These are phyloP conservation scores for Thalassarche chlororhynchos DNA, from an alignment of 2,113 vertebrate genomes.

Conservation along the genomic window DNA sequence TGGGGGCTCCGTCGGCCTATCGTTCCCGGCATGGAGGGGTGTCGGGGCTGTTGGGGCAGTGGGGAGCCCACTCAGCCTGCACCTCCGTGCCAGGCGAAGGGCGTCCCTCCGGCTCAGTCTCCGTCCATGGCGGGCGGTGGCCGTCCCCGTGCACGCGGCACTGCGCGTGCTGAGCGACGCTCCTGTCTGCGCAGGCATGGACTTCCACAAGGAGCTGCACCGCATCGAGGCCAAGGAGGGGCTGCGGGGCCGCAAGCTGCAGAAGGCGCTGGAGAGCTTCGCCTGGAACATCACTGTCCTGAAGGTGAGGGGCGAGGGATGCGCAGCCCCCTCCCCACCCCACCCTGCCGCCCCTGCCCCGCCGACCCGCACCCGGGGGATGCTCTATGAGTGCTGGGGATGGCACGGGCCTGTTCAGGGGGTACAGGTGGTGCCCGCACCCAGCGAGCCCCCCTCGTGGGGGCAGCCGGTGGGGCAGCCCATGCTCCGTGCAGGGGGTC, in stretches of 20 bases:
- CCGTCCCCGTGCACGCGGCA: fast-evolving
- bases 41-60: background rate
- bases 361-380: fast-evolving
- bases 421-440: background rate
- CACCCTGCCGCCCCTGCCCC: fast-evolving
- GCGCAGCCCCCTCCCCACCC: fast-evolving
- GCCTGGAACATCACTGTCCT: conserved; percentile 86
- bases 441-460: background rate
- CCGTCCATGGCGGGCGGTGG: fast-evolving
- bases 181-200: conserved; percentile 77
- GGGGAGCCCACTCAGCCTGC: background rate
- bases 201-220: conserved; percentile 88
- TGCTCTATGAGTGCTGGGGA: background rate
- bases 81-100: fast-evolving
- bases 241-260: conserved; percentile 86
- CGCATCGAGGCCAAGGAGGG: conserved; percentile 87
- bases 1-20: fast-evolving
- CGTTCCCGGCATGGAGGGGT: fast-evolving
- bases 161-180: background rate
- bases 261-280: conserved; percentile 90
- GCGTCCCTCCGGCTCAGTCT: background rate
- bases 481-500: fast-evolving
- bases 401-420: background rate
- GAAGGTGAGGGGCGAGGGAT: conserved; percentile 49
- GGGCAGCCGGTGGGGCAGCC: background rate